Conservation (phyloP, 2,113 vertebrate species). For the Ochotona curzoniae region DNA sequence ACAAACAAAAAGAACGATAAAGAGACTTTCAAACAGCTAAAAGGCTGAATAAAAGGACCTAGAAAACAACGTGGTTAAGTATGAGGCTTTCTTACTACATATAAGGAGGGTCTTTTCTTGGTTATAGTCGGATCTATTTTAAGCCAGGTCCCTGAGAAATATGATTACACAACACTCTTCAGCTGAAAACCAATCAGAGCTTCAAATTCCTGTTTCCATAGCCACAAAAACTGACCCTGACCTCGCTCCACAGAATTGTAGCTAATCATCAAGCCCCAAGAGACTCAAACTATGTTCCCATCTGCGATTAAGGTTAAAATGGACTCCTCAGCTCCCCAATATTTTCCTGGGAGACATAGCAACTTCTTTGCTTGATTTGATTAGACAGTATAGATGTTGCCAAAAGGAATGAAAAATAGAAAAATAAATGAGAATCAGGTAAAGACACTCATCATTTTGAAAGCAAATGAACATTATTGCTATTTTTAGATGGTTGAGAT, state of each 20-base stretch:
- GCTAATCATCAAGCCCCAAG: slow-evolving; percentile 68
- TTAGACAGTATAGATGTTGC: slow-evolving; percentile 23
- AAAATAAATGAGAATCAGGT: slow-evolving; percentile 18
- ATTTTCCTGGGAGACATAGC: slow-evolving; percentile 30
- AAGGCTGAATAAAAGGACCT: slow-evolving; percentile 5
- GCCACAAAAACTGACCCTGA: slow-evolving; percentile 67
- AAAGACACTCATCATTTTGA: slow-evolving; percentile 32
- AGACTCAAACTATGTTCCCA: slow-evolving; percentile 69
- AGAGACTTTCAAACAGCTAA: slow-evolving; percentile 4
- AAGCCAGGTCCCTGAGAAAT: slow-evolving; percentile 62
- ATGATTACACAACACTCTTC: slow-evolving; percentile 58
- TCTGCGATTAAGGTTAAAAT: slow-evolving; percentile 66
- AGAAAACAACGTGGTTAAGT: slow-evolving; percentile 17
- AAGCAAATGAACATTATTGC: slow-evolving; percentile 59
- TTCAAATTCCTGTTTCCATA: slow-evolving; percentile 65
- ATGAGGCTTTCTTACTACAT: slow-evolving; percentile 41
- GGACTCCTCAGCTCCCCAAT: neutral
- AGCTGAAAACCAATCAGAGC: slow-evolving; percentile 56
- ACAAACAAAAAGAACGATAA: neutral
- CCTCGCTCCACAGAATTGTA: slow-evolving; percentile 62
- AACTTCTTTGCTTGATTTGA: slow-evolving; percentile 54
- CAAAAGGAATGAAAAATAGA: slow-evolving; percentile 39
- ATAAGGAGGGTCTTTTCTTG: slow-evolving; percentile 22
- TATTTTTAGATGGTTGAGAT: slow-evolving; percentile 9
- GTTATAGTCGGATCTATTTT: slow-evolving; percentile 70